Percentiles rank a stretch among this genome's conserved stretches.
These are phyloP conservation scores for Sphyrna mokarran DNA, from an alignment of 2,113 vertebrate species.

Conservation along the genomic window DNA sequence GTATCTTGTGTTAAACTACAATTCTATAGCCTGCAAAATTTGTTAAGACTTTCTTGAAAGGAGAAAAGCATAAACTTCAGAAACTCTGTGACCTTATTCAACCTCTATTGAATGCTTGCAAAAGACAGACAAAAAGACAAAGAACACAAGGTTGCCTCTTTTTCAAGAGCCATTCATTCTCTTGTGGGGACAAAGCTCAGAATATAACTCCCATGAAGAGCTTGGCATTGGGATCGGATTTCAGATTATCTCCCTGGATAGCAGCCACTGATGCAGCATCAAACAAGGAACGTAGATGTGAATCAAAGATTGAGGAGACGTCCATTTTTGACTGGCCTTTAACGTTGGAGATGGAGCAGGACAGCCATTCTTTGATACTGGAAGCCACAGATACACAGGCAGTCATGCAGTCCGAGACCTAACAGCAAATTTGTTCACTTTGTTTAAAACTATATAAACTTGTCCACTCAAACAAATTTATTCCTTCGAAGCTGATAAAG, in stretches of 20 bases:
- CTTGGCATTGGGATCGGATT: conserved; percentile 26
- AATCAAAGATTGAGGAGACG: background rate
- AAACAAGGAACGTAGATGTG: background rate
- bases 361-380: background rate
- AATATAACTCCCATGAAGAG: conserved; percentile 20
- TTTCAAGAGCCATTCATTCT: conserved; percentile 21
- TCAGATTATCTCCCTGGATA: conserved; percentile 18
- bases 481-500: background rate
- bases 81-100: conserved; percentile 24
- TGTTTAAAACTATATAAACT: background rate
- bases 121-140: conserved; percentile 33
- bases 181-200: conserved; percentile 19
- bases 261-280: conserved; percentile 24
- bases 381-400: background rate
- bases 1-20: background rate
- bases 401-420: background rate
- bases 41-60: conserved; percentile 17
- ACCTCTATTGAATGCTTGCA: conserved; percentile 28
- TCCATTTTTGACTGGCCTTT: background rate
- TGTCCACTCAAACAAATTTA: background rate
- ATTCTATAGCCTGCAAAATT: conserved; percentile 31
- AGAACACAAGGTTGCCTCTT: conserved; percentile 27
- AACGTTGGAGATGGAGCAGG: background rate
- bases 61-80: conserved; percentile 23
- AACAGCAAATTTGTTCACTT: background rate